phyloP scores from a whole-genome alignment of 1,140 invertebrate species.

The Trigoniulus corallinus region DNA sequence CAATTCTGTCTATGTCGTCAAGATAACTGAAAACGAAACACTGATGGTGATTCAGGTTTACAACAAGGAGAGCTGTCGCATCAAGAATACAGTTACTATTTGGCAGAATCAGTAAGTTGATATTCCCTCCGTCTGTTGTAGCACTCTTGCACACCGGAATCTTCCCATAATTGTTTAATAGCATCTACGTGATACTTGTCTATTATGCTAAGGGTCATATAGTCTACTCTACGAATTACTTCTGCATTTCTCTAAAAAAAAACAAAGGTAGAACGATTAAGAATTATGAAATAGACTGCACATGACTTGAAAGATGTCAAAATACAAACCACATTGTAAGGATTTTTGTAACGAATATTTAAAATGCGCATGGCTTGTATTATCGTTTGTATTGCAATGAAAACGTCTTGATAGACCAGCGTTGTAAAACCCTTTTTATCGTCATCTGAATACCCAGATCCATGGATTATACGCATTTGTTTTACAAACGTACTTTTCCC shows the following conservation, averaged over 20 bases:
- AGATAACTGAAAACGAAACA: conserved; percentile 69
- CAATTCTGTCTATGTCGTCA: conserved; percentile 89
- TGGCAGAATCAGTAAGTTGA: conserved; percentile 98
- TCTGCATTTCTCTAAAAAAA: conserved; percentile 82
- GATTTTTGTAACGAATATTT: conserved; percentile 84
- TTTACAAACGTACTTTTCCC: conserved; percentile 99
- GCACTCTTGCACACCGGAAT: conserved; percentile 96
- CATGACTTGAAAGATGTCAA: background rate
- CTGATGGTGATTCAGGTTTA: too few species aligned
- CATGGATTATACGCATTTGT: conserved; percentile 99
- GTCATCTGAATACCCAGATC: conserved; percentile 96
- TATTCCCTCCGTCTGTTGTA: conserved; percentile 98
- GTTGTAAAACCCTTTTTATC: conserved; percentile 97
- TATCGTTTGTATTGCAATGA: conserved; percentile 99
- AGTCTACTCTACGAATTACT: conserved; percentile 87
- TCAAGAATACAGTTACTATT: conserved; percentile 99
- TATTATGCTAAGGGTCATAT: conserved; percentile 96
- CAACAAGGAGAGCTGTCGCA: too few species aligned
- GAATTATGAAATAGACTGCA: too few species aligned
- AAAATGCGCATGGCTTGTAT: conserved; percentile 98
- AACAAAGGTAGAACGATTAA: too few species aligned
- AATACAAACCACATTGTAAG: conserved; percentile 55
- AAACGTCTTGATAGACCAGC: conserved; percentile 99
- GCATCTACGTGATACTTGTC: conserved; percentile 93
- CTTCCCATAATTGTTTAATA: conserved; percentile 92